Evolutionary conservation across 2,113 vertebrate genomes (phyloP).

Genomic region (Neomonachus schauinslandi): DNA sequence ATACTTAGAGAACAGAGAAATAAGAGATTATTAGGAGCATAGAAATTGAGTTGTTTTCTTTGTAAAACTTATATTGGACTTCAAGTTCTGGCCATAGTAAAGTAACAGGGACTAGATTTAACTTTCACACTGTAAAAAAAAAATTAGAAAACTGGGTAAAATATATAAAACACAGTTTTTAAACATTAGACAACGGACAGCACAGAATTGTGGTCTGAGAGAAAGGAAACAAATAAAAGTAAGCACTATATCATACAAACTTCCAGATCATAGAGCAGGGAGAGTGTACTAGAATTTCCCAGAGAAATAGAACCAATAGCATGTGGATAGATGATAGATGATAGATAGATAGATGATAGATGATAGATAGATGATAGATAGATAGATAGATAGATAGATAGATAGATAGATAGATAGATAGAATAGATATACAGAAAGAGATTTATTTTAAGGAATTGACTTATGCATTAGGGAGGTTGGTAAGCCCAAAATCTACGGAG

Average conservation of each 20-base stretch:
- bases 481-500: background rate
- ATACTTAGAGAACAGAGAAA: background rate
- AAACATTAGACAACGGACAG: background rate
- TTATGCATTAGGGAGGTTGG: background rate
- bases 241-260: background rate
- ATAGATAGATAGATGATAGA: background rate
- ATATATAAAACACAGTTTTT: background rate
- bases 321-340: background rate
- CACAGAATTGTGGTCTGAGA: background rate
- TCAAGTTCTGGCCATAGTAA: background rate
- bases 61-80: background rate
- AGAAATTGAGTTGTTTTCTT: background rate
- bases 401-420: background rate
- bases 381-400: no score
- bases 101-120: background rate
- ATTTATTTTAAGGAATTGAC: background rate
- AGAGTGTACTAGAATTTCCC: background rate
- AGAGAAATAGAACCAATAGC: background rate
- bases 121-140: background rate
- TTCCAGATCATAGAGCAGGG: background rate
- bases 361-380: background rate
- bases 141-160: background rate
- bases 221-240: background rate
- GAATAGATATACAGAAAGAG: background rate
- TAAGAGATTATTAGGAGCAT: background rate